A percentile compares a stretch with the other conserved stretches of the same genome.
Evolutionary conservation across 2,888 invertebrate genomes (phyloP).

Genomic region (Lordiphosa andalusiaca): DNA sequence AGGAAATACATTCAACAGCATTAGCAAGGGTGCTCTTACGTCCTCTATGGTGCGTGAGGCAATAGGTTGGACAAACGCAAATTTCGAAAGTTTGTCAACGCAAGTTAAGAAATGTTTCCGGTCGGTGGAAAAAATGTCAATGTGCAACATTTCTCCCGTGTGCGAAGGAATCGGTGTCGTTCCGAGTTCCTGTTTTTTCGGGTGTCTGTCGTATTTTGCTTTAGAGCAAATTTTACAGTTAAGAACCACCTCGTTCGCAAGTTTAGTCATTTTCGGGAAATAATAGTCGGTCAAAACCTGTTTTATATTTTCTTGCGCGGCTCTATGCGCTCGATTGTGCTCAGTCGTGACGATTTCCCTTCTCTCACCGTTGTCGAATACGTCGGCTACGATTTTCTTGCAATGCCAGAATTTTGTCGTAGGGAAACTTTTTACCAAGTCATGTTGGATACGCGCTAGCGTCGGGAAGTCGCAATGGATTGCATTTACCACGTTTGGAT

Average conservation of each 20-base stretch:
- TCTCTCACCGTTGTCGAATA: slow-evolving; percentile 1
- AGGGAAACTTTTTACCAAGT: too few relatives aligned
- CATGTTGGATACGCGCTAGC: too few relatives aligned
- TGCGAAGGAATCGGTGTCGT: slow-evolving; percentile 5
- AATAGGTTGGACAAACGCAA: slow-evolving; percentile 3
- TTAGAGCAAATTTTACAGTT: slow-evolving; percentile 6
- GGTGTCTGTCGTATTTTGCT: slow-evolving; percentile 9
- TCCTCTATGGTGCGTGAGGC: slow-evolving; percentile 1
- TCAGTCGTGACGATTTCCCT: slow-evolving; percentile 2
- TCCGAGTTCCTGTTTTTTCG: slow-evolving; percentile 8
- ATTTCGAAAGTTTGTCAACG: background rate
- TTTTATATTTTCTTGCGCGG: slow-evolving; percentile 27
- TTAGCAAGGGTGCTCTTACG: slow-evolving; percentile 3
- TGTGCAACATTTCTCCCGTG: slow-evolving; percentile 5
- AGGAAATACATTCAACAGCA: slow-evolving; percentile 7
- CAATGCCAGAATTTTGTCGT: slow-evolving; percentile 17
- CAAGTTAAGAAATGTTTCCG: slow-evolving; percentile 8
- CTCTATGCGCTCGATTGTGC: slow-evolving; percentile 23
- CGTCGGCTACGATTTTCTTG: slow-evolving; percentile 11
- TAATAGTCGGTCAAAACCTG: slow-evolving; percentile 27
- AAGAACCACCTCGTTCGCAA: slow-evolving; percentile 17
- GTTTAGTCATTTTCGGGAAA: slow-evolving; percentile 28
- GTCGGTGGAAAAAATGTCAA: slow-evolving; percentile 10
- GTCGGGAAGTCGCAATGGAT: too few relatives aligned
- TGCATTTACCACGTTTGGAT: too few relatives aligned